Conservation (phyloP, 2,888 invertebrate genomes). For the Tubiluchus corallicola region DNA sequence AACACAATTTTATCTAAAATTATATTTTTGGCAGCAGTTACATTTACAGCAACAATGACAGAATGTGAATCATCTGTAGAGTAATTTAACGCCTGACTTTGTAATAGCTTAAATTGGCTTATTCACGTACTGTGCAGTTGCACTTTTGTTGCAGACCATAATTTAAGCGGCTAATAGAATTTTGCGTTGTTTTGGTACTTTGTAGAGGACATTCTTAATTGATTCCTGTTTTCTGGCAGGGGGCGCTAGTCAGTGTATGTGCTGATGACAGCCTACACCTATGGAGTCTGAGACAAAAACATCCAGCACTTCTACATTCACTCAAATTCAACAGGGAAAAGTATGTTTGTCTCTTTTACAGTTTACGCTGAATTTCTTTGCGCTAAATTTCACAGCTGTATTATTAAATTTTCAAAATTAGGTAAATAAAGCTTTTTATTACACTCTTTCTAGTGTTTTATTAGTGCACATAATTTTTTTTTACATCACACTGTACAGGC, state of each 20-base stretch:
- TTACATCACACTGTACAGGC: no score
- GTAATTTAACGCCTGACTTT: conserved; percentile 4
- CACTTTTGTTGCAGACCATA: no score
- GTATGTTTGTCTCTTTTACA: conserved; percentile 8
- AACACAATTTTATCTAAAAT: no score
- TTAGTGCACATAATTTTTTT: conserved; percentile 28
- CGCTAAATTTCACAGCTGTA: neutral
- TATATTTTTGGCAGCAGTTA: no score
- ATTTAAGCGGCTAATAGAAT: conserved; percentile 6
- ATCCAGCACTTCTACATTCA: conserved; percentile 82
- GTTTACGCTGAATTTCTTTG: neutral
- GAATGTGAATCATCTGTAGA: conserved; percentile 6
- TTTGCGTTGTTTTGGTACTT: conserved; percentile 6
- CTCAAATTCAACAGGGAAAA: conserved; percentile 73
- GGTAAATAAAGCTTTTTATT: neutral
- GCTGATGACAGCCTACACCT: conserved; percentile 89
- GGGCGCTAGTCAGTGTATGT: conserved; percentile 81
- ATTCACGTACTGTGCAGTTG: conserved; percentile 5
- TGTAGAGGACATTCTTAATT: neutral
- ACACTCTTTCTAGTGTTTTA: conserved; percentile 6
- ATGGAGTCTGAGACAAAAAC: conserved; percentile 84
- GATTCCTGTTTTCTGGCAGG: conserved; percentile 30
- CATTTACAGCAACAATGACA: no score
- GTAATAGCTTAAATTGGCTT: neutral
- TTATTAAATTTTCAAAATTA: conserved; percentile 8